These are phyloP conservation scores for Eupithecia centaureata DNA, from an alignment of 2,888 invertebrate genomes.

Conservation along the genomic window DNA sequence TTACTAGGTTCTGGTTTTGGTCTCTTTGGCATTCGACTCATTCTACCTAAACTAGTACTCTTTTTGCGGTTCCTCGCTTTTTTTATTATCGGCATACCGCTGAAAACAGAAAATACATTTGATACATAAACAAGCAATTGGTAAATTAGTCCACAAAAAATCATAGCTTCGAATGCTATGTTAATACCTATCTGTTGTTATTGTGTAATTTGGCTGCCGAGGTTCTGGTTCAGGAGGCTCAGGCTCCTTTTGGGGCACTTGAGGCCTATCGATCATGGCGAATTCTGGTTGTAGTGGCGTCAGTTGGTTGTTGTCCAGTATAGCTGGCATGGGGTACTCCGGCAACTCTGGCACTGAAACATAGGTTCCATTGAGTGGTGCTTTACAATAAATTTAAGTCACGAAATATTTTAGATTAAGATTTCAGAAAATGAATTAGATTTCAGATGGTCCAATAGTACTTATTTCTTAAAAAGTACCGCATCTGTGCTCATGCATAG, in stretches of 20 bases:
- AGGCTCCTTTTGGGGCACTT: slow-evolving; percentile 60
- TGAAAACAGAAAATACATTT: slow-evolving; percentile 39
- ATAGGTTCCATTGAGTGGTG: not conserved
- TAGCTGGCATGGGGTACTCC: slow-evolving; percentile 47
- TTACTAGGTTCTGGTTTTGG: slow-evolving; percentile 58
- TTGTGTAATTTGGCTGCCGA: slow-evolving; percentile 67
- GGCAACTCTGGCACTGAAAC: slow-evolving; percentile 26
- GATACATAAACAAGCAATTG: not conserved
- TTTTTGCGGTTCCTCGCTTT: slow-evolving; percentile 61
- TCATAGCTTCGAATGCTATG: not conserved
- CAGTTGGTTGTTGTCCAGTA: slow-evolving; percentile 56
- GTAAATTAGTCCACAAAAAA: not conserved
- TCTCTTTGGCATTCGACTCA: slow-evolving; percentile 65
- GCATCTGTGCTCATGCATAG: not conserved
- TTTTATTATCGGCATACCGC: slow-evolving; percentile 71
- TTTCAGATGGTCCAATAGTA: no score
- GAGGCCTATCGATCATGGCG: slow-evolving; percentile 72
- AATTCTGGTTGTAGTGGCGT: slow-evolving; percentile 36
- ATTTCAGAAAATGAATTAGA: no score
- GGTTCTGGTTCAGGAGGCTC: slow-evolving; percentile 59
- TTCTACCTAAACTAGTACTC: slow-evolving; percentile 63
- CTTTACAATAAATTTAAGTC: not conserved
- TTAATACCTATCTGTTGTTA: slow-evolving; percentile 69
- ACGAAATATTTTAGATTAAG: no score
- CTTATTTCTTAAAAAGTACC: not conserved